These are phyloP conservation scores for Brachionus asplanchnoidis DNA, from an alignment of 1,140 invertebrate genomes.

Conservation along the genomic window DNA sequence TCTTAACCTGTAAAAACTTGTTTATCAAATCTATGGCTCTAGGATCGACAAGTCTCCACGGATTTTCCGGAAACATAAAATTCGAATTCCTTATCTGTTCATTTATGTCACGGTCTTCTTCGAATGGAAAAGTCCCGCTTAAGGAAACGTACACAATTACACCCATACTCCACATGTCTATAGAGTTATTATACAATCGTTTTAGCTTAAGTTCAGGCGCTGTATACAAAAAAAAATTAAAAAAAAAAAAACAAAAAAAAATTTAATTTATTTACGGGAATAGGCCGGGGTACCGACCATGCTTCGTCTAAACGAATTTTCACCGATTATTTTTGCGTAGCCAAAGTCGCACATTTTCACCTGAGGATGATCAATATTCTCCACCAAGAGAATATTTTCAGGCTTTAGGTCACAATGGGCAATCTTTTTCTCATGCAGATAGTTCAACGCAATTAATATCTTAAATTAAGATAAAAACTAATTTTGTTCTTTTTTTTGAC, in stretches of 20 bases:
- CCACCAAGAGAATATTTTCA: slow-evolving; percentile 95
- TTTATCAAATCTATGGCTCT: slow-evolving; percentile 34
- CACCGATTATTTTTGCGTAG: slow-evolving; percentile 94
- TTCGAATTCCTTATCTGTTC: slow-evolving; percentile 32
- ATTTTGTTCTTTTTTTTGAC: background rate
- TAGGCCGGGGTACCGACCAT: slow-evolving; percentile 98
- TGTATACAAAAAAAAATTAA: slow-evolving; percentile 63
- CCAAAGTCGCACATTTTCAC: slow-evolving; percentile 98
- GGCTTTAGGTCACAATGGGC: slow-evolving; percentile 98
- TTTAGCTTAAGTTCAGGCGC: slow-evolving; percentile 65
- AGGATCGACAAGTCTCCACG: background rate
- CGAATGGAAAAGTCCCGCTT: slow-evolving; percentile 40
- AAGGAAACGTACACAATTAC: slow-evolving; percentile 83
- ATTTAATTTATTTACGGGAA: slow-evolving; percentile 63
- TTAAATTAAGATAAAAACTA: slow-evolving; percentile 57
- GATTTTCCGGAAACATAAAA: slow-evolving; percentile 39
- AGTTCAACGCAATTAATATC: slow-evolving; percentile 89
- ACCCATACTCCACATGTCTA: slow-evolving; percentile 99
- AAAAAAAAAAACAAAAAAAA: background rate
- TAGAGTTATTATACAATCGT: slow-evolving; percentile 93
- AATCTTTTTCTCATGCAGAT: slow-evolving; percentile 95
- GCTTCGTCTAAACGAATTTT: slow-evolving; percentile 91
- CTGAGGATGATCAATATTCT: slow-evolving; percentile 51
- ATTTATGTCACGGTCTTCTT: slow-evolving; percentile 36
- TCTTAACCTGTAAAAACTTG: slow-evolving; percentile 26